A percentile compares a stretch with the other conserved stretches of the same genome.
Evolutionary conservation across 1,140 invertebrate species (phyloP).

Genomic region (Pentalonia nigronervosa): DNA sequence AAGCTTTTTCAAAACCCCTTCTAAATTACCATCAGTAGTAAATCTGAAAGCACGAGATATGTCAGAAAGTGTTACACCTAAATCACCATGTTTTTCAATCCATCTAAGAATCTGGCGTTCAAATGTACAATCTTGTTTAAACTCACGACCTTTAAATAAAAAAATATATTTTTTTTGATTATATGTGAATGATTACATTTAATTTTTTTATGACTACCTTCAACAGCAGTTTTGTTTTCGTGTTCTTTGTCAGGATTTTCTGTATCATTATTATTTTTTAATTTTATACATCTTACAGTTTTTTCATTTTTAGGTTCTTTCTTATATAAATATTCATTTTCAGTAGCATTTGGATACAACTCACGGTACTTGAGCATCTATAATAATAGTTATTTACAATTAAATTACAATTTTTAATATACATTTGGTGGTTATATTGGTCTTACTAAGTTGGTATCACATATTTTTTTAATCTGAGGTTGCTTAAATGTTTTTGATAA

Average conservation of each 20-base stretch:
- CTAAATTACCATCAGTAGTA: conserved; percentile 43
- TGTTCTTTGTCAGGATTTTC: background rate
- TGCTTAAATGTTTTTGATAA: conserved; percentile 60
- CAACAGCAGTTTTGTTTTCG: conserved; percentile 65
- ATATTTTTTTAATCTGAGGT: conserved; percentile 66
- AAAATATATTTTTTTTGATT: background rate
- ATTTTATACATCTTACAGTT: conserved; percentile 62
- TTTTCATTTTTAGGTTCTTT: conserved; percentile 66
- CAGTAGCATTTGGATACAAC: conserved; percentile 69
- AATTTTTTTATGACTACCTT: conserved; percentile 61
- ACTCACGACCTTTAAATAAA: conserved; percentile 23
- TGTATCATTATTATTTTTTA: conserved; percentile 66
- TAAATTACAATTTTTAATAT: background rate
- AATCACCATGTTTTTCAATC: conserved; percentile 51
- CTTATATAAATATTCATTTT: conserved; percentile 68
- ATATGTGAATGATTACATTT: background rate
- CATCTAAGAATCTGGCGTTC: conserved; percentile 54
- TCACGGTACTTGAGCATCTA: conserved; percentile 66
- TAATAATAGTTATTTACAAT: conserved; percentile 43
- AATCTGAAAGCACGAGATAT: conserved; percentile 44
- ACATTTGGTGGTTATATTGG: background rate
- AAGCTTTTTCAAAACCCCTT: conserved; percentile 26
- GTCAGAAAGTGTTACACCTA: conserved; percentile 33
- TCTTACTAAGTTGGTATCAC: conserved; percentile 60
- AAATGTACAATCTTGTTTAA: conserved; percentile 43